Evolutionary conservation across 1,140 invertebrate genomes (phyloP), one percentile per base, ranked within the genome.

Genomic region (Monomorium pharaonis): DNA sequence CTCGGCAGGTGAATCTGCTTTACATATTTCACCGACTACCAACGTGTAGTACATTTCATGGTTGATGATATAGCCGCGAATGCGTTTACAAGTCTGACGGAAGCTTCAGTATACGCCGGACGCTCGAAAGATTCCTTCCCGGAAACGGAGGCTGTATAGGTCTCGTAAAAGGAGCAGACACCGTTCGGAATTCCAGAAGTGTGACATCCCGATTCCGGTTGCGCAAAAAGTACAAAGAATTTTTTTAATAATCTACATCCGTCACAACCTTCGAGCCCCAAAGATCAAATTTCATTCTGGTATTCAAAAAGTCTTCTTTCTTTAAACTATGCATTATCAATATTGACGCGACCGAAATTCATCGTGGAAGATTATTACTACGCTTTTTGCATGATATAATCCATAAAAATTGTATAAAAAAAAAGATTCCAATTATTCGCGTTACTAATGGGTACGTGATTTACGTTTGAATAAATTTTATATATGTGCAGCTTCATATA

Each of bases 241-340:
- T 60, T 51, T 56, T 67, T 4, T 44, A 87, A 86, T 87, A 51
- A 77, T 49, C 62, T 87, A 24, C 33, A 49, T 86, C 47, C 37
- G 12, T 49, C 60, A 30, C 12, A 69, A 65, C 49, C 56, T 62
- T 5, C 33, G n/a, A 21, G 3, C 9, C n/a, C 18, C 18, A 37
- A 16, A 49, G 10, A 1, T 21, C n/a, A 51, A 37, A 7, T 37
- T 7, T 37, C 37, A 37, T 37, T 37, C 4, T 3, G 37, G 37
- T 37, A 7, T 37, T 37, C 37, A 7, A 37, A 37, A 37, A 37
- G 37, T 37, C 37, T 0, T 5, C 7, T 37, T 37, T 37, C 7
- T 3, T 37, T 37, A 5, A 37, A 37, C 37, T 37, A n/a, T n/a
- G 37, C 5, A 24, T 33, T 21, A 42, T 42, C 5, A 21, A 51